These are phyloP conservation scores for Mnemiopsis leidyi DNA, from an alignment of 37 sponge, comb jelly and placozoan genomes.

Conservation along the genomic window DNA sequence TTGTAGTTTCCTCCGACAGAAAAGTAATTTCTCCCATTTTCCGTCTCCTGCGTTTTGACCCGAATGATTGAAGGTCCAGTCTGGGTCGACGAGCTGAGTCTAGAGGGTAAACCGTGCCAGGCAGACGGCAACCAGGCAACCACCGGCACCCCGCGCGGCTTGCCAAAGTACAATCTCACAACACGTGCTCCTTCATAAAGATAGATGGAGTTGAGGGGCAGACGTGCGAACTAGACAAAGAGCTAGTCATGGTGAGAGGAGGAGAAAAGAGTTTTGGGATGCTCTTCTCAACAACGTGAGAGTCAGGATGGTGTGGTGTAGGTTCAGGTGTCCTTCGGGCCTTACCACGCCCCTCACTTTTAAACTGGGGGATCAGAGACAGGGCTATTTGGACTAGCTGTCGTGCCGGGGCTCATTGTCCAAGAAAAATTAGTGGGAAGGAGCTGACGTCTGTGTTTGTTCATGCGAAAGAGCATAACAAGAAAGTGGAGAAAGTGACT, in stretches of 20 bases:
- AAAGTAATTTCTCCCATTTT: background rate
- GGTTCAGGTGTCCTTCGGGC: background rate
- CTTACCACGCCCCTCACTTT: too few relatives aligned
- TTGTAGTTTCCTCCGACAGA: background rate
- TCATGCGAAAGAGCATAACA: too few relatives aligned
- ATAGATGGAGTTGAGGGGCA: background rate
- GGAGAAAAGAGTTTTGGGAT: background rate
- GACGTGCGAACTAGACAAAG: background rate
- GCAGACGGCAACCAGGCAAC: background rate
- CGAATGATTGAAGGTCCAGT: background rate
- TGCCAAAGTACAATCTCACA: background rate
- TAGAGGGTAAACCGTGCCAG: background rate
- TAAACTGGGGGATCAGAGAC: too few relatives aligned
- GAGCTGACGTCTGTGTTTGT: too few relatives aligned
- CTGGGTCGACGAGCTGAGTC: background rate
- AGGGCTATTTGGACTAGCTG: too few relatives aligned
- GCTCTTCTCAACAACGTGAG: background rate
- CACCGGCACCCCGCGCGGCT: background rate
- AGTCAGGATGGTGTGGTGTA: background rate
- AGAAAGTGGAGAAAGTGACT: too few relatives aligned
- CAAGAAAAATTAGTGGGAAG: too few relatives aligned
- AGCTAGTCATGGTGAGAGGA: background rate
- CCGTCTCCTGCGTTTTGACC: background rate
- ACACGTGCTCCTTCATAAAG: background rate
- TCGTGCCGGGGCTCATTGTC: too few relatives aligned